Evolutionary conservation across 2,113 vertebrate genomes (phyloP).

Genomic region (Pachycephala philippinensis): DNA sequence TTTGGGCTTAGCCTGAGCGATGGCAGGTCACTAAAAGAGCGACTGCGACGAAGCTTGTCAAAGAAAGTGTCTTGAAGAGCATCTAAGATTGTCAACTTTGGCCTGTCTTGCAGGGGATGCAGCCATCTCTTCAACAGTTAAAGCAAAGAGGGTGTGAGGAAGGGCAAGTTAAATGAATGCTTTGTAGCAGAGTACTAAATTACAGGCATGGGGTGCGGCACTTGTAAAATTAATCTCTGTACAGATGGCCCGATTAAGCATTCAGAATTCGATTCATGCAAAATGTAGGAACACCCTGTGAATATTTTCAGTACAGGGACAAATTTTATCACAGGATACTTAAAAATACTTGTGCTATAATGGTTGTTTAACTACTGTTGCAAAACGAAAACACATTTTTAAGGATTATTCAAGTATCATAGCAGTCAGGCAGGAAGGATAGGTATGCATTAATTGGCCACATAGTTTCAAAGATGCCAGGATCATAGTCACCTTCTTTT

Average conservation of each 20-base stretch:
- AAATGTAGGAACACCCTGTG: neutral
- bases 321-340: neutral
- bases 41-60: slow-evolving; percentile 91
- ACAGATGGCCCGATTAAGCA: neutral
- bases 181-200: neutral
- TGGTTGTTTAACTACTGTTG: neutral
- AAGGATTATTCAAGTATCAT: neutral
- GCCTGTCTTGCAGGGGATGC: slow-evolving; percentile 81
- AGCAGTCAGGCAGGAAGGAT: neutral
- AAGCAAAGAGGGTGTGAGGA: slow-evolving; percentile 60
- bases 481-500: neutral
- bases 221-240: neutral
- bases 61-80: slow-evolving; percentile 89
- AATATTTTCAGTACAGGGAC: neutral
- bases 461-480: neutral
- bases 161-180: slow-evolving; percentile 69
- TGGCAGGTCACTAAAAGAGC: slow-evolving; percentile 93
- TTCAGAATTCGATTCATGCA: neutral
- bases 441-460: neutral
- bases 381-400: neutral
- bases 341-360: neutral
- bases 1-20: slow-evolving; percentile 88
- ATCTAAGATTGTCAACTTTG: slow-evolving; percentile 86
- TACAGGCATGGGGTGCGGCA: neutral
- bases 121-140: slow-evolving; percentile 85